Conservation (phyloP, 2,888 invertebrate species). For the Adelognathus sp. region DNA sequence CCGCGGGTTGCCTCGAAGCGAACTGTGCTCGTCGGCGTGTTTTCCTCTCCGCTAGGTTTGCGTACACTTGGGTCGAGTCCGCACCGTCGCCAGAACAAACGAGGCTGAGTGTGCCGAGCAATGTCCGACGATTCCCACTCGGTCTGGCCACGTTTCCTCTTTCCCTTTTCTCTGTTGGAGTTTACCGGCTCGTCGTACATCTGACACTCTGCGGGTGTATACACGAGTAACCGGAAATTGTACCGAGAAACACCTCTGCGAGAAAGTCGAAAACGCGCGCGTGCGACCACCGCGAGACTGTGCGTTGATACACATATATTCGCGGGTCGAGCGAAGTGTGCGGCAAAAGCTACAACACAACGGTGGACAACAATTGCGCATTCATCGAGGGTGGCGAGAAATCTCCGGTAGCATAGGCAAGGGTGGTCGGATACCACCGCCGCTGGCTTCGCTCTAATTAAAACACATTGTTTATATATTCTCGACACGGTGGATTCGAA, state of each 20-base stretch:
- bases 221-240: constrained; percentile 57
- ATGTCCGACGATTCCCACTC: constrained; percentile 25
- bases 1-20: constrained; percentile 59
- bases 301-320: too few species aligned
- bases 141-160: not conserved
- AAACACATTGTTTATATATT: constrained; percentile 79
- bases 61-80: constrained; percentile 30
- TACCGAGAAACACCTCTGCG: constrained; percentile 22
- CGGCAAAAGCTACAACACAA: constrained; percentile 49
- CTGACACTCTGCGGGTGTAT: constrained; percentile 38
- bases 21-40: constrained; percentile 57
- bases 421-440: constrained; percentile 29
- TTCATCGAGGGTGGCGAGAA: constrained; percentile 64
- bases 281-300: not conserved
- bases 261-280: too few species aligned
- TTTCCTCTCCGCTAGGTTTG: not conserved
- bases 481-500: constrained; percentile 69
- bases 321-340: too few species aligned
- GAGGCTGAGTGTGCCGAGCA: constrained; percentile 45
- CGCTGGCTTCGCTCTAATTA: constrained; percentile 74
- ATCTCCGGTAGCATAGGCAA: constrained; percentile 16
- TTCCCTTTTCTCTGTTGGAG: not conserved
- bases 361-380: constrained; percentile 67
- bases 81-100: constrained; percentile 53
- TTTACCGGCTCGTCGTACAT: constrained; percentile 41